Conservation (phyloP, 2,113 vertebrate genomes). For the Grantiella picta region DNA sequence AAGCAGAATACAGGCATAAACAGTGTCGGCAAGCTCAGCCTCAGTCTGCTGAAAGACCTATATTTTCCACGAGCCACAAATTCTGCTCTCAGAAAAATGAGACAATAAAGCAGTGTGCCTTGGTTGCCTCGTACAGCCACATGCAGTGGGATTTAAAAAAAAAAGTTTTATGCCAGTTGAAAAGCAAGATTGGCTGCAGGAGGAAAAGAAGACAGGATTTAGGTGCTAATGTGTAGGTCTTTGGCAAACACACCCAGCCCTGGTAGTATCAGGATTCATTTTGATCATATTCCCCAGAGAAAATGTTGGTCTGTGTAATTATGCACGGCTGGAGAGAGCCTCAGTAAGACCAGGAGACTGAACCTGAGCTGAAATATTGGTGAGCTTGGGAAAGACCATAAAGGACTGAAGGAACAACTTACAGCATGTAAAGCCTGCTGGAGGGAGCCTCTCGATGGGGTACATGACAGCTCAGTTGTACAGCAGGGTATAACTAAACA, state of each 20-base stretch:
- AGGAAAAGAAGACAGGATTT: neutral
- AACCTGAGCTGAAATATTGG: neutral
- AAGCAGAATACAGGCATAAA: neutral
- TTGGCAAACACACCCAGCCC: neutral
- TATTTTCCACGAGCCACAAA: neutral
- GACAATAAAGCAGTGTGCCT: neutral
- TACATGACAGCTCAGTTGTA: neutral
- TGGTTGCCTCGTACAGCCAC: neutral
- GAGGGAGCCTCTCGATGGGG: neutral
- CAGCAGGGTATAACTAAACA: neutral
- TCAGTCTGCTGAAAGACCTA: neutral
- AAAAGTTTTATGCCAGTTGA: neutral
- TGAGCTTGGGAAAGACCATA: neutral
- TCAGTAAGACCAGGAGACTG: neutral
- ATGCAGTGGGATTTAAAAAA: neutral
- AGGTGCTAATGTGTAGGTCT: neutral
- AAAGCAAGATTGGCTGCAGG: neutral
- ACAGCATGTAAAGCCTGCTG: neutral
- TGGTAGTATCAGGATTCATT: neutral
- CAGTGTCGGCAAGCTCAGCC: neutral
- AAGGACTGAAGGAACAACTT: neutral
- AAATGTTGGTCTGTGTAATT: rapidly evolving
- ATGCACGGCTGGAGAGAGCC: neutral
- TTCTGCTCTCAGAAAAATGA: neutral
- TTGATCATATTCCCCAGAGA: neutral